Evolutionary conservation across 2,888 invertebrate species (phyloP).

Genomic region (Rhorus exstirpatorius): DNA sequence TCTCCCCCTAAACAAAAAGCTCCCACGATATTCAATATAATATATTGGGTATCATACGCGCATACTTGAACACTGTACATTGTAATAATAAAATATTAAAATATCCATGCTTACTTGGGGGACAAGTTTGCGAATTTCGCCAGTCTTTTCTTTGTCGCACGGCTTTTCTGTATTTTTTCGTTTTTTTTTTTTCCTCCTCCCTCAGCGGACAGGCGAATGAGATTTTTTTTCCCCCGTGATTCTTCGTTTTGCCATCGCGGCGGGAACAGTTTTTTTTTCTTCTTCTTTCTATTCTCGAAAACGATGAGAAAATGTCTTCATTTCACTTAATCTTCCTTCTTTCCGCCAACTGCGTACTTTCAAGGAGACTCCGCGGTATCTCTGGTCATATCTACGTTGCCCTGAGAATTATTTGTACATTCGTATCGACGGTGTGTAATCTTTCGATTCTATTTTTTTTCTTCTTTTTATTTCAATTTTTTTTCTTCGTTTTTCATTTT

Average conservation of each 20-base stretch:
- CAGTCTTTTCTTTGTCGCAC: slow-evolving; percentile 41
- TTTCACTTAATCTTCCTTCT: background rate
- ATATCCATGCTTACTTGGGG: slow-evolving; percentile 42
- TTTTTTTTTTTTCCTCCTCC: slow-evolving; percentile 12
- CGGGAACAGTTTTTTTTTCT: background rate
- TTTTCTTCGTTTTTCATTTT: background rate
- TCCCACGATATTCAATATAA: slow-evolving; percentile 26
- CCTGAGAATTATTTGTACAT: slow-evolving; percentile 70
- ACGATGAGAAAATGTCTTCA: background rate
- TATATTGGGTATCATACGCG: slow-evolving; percentile 48
- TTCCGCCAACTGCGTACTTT: slow-evolving; percentile 37
- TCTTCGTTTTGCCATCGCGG: background rate
- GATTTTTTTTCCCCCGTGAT: background rate
- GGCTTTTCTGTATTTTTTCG: background rate
- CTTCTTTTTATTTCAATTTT: background rate
- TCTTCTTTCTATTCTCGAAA: background rate
- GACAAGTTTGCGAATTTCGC: slow-evolving; percentile 20
- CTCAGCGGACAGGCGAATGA: slow-evolving; percentile 15
- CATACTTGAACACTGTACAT: slow-evolving; percentile 67
- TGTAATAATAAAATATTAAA: slow-evolving; percentile 58
- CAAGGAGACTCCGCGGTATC: slow-evolving; percentile 28
- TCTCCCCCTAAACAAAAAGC: slow-evolving; percentile 35
- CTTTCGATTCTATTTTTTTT: background rate
- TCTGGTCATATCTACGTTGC: slow-evolving; percentile 52
- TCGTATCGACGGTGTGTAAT: slow-evolving; percentile 1